Base-by-base conservation (phyloP, 2,888 invertebrate genomes). In the Eupithecia vulgata region DNA sequence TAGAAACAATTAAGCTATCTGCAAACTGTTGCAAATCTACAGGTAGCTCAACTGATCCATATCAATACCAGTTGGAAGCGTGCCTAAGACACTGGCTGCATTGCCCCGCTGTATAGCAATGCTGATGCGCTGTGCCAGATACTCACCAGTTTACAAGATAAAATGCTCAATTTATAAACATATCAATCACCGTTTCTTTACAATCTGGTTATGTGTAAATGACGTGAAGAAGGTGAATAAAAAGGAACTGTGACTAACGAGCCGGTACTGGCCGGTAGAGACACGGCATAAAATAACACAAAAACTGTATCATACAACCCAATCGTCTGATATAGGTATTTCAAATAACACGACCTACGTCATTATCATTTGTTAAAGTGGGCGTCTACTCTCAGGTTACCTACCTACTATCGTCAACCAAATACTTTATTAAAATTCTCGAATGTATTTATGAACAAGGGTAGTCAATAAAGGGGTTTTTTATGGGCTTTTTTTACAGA, bases 291-390 rank as follows among this genome's bases (percentile, higher is more conserved):
- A 52, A 52, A 52, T 45, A 45, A 45, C n/a, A 52, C 21, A 52
- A 52, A 48, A 10, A 21, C n/a, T n/a, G 8, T 48, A 3, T 48
- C 0, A 48, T 17, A 5, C n/a, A 48, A n/a, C n/a, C 45, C 7
- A 7, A 21, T 52, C 48, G 48, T 52, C 21, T 52, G 48, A 52
- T 52, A 52, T 10, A n/a, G n/a, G n/a, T n/a, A 52, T 52, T 21
- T 21, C 48, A 52, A 52, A 52, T 52, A n/a, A 52, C 48, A 52
- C 10, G 48, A 52, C 48, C 48, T 8, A 52, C 21, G 48, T 52
- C 48, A 52, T 21, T 52, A 52, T 52, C 48, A 52, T 52, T 52
- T 52, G 48, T 5, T 52, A 52, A 52, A 52, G 48, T 52, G 48
- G 48, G 48, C 48, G 48, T 52, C 10, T 10, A 52, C 48, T 52